A percentile compares a stretch with the other conserved stretches of the same genome.
Conservation (phyloP, 2,113 vertebrate genomes). For the Sisor rabdophorus region DNA sequence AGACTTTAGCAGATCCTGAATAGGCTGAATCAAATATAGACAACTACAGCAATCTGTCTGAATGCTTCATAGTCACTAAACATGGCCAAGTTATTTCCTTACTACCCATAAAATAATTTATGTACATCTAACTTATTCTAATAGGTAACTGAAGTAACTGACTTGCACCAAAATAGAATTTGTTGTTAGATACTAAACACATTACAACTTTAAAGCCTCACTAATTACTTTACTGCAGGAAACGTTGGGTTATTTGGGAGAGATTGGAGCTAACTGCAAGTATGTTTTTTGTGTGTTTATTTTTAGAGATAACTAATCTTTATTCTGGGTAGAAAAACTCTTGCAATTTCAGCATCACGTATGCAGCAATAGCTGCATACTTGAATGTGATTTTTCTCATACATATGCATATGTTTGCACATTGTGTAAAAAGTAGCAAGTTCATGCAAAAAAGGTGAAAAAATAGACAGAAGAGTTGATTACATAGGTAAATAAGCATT, state of each 20-base stretch:
- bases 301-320: constrained; percentile 4
- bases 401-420: not conserved
- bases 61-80: not conserved
- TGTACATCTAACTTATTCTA: not conserved
- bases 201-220: too few relatives aligned
- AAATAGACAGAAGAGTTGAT: not conserved
- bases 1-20: too few relatives aligned
- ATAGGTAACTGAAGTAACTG: not conserved
- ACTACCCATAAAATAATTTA: not conserved
- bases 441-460: not conserved
- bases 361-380: not conserved
- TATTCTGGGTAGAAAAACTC: not conserved
- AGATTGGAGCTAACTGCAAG: not conserved
- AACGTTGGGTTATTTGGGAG: not conserved
- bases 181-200: too few relatives aligned
- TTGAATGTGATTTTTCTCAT: constrained; percentile 10
- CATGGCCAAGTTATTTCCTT: not conserved
- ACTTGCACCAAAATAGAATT: not conserved
- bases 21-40: too few relatives aligned
- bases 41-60: not conserved
- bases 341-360: not conserved
- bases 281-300: not conserved
- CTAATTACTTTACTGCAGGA: not conserved
- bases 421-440: too few relatives aligned
- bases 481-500: too few relatives aligned